Conservation (phyloP, 2,113 vertebrate genomes). For the Tiliqua scincoides region DNA sequence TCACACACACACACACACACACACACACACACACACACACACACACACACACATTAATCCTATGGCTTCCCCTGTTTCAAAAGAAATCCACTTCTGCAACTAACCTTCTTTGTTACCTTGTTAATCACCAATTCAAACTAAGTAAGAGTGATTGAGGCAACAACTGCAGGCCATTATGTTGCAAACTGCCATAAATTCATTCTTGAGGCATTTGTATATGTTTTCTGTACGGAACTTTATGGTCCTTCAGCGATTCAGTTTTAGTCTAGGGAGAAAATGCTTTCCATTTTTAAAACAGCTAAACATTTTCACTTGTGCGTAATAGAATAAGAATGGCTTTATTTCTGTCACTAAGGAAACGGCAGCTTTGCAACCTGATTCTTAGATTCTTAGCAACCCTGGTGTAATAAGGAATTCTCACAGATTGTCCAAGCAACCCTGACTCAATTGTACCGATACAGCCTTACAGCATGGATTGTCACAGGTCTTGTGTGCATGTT, state of each 20-base stretch:
- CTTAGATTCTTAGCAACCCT: not conserved
- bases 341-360: not conserved
- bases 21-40: too few relatives aligned
- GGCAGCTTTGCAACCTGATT: not conserved
- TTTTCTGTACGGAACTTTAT: not conserved
- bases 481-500: too few relatives aligned
- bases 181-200: not conserved
- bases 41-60: too few relatives aligned
- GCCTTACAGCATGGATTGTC: too few relatives aligned
- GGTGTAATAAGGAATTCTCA: not conserved
- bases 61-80: not conserved
- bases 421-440: not conserved
- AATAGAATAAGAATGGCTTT: not conserved
- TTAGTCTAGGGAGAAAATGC: slow-evolving; percentile 13
- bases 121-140: slow-evolving; percentile 32
- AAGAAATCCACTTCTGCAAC: not conserved
- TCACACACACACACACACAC: too few relatives aligned
- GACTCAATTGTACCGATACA: not conserved
- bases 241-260: not conserved
- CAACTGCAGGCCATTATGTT: not conserved
- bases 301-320: not conserved
- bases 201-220: not conserved
- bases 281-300: slow-evolving; percentile 6
- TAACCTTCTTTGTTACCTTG: slow-evolving; percentile 3
- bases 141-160: slow-evolving; percentile 16